Conservation (phyloP, 2,797 vertebrate species). For the Macroramphosus scolopax region DNA sequence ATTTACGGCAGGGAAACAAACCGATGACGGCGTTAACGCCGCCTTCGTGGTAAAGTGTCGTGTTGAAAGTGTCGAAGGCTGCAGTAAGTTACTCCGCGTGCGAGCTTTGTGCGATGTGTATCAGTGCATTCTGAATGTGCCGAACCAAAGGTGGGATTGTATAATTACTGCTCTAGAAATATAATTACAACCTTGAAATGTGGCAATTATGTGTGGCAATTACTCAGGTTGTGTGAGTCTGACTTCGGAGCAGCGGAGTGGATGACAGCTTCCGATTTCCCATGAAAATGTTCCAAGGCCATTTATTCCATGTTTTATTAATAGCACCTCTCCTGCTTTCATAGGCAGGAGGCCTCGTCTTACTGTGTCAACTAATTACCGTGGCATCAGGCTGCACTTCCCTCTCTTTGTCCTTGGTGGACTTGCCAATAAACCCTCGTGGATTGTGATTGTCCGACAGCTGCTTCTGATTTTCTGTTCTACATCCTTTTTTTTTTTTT, state of each 20-base stretch:
- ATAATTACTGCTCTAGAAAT: conserved; percentile 61
- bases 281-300: conserved; percentile 16
- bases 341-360: conserved; percentile 22
- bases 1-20: not conserved
- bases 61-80: too few species aligned
- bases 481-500: conserved; percentile 6
- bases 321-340: conserved; percentile 38
- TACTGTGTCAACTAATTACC: conserved; percentile 41
- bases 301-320: conserved; percentile 46
- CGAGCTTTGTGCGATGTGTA: too few species aligned
- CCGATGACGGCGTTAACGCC: too few species aligned
- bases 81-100: too few species aligned
- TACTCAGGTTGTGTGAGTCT: conserved; percentile 34
- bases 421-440: conserved; percentile 42
- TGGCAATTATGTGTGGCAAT: conserved; percentile 49
- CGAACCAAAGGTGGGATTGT: conserved; percentile 53
- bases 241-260: conserved; percentile 26
- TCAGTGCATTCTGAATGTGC: conserved; percentile 2
- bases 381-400: conserved; percentile 13
- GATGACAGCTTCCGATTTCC: conserved; percentile 37
- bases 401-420: conserved; percentile 43
- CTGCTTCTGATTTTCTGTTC: conserved; percentile 33
- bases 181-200: conserved; percentile 58
- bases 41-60: too few species aligned
- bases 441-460: conserved; percentile 31